phyloP scores from a whole-genome alignment of 2,113 vertebrate genomes.

The Opisthocomus hoazin region DNA sequence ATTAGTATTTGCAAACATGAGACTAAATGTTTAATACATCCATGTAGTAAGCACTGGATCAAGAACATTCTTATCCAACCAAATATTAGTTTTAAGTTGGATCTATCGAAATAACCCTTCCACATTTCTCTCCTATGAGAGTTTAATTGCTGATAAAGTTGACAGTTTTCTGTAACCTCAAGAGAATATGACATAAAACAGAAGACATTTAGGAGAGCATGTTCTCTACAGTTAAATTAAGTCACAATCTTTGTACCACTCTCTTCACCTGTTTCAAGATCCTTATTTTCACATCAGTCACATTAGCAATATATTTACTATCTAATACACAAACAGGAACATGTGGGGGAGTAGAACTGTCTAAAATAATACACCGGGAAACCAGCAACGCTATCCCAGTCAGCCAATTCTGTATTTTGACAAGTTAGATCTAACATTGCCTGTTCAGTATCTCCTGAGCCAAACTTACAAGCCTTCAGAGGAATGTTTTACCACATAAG shows the following conservation, averaged over 20 bases:
- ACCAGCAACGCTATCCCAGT: not conserved
- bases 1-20: not conserved
- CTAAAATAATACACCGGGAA: not conserved
- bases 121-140: not conserved
- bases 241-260: not conserved
- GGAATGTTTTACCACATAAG: not conserved
- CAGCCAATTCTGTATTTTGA: not conserved
- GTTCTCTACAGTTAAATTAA: not conserved
- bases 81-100: not conserved
- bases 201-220: not conserved
- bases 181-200: accelerated
- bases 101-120: not conserved
- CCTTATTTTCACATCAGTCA: not conserved
- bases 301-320: not conserved
- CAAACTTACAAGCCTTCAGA: not conserved
- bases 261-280: not conserved
- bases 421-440: not conserved
- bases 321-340: not conserved
- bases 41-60: not conserved
- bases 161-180: not conserved
- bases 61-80: not conserved
- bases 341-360: not conserved
- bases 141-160: not conserved
- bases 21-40: not conserved
- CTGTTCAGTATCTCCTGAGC: not conserved